These are phyloP conservation scores for Callimorpha dominula DNA, from an alignment of 2,888 invertebrate genomes.

Conservation along the genomic window DNA sequence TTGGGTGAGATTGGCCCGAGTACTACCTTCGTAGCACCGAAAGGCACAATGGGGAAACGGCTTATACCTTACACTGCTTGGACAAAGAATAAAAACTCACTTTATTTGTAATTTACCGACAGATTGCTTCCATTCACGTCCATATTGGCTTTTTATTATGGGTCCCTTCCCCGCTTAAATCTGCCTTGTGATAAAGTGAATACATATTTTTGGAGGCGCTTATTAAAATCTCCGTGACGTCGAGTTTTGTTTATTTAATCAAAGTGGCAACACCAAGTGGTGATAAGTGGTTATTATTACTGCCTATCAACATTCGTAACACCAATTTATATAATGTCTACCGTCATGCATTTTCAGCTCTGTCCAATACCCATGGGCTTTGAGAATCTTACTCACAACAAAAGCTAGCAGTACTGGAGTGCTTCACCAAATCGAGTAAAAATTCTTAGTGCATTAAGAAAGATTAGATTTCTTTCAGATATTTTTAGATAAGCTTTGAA, in stretches of 20 bases:
- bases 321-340: not conserved
- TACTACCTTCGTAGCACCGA: slow-evolving; percentile 18
- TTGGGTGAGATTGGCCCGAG: slow-evolving; percentile 38
- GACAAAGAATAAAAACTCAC: slow-evolving; percentile 41
- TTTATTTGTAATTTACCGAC: slow-evolving; percentile 49
- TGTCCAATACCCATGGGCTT: not conserved
- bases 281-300: not conserved
- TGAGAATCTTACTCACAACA: not conserved
- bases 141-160: slow-evolving; percentile 44
- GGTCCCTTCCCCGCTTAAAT: slow-evolving; percentile 9
- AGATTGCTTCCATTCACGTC: slow-evolving; percentile 40
- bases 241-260: not conserved
- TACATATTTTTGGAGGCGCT: slow-evolving; percentile 20
- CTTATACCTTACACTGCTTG: slow-evolving; percentile 26
- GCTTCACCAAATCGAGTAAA: no score
- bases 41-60: slow-evolving; percentile 34
- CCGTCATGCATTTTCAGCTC: not conserved
- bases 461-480: no score
- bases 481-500: no score
- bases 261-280: not conserved
- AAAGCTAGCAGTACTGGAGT: no score
- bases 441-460: no score
- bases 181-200: slow-evolving; percentile 30
- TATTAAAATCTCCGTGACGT: slow-evolving; percentile 11
- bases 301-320: not conserved